Base-by-base conservation (phyloP, 2,113 vertebrate genomes). In the Ciconia stormi region DNA sequence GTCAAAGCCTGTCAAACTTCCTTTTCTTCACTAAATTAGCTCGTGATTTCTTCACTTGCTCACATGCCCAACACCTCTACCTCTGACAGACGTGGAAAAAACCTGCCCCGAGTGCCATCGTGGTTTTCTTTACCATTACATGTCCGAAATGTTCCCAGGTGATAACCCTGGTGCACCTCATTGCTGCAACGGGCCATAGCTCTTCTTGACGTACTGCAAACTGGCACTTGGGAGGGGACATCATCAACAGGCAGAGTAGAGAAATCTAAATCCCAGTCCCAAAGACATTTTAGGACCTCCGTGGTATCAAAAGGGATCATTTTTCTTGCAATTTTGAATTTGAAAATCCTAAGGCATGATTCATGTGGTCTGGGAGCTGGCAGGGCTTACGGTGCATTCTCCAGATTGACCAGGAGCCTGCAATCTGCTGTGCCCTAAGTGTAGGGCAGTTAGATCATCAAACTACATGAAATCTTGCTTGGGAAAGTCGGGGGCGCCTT, bases 1-100 rank as follows among this genome's bases (percentile, higher is more conserved):
- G 94, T 95, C 93, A 93, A 95, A 96, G 86, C 83, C 89, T 77
- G 56, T 71, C 77, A 55, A 89, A 94, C 91, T 95, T 96, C 96
- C 90, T 96, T 96, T 92, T 87, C 72, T 92, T 82, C 79, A 78
- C 78, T 92, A 66, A 90, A 91, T 87, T 61, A 84, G 19, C 56
- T 93, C 6, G 0, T 63, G 69, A 56, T 63, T 89, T 96, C 79
- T 90, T 72, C 3, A 1, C 46, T 93, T 90, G 73, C 56, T 92
- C 58, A 7, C 59, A 49, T 16, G 13, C 40, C 67, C 77, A 59
- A 18, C 66, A 62, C 32, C 38, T 90, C 67, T 25, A 29, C 26
- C 22, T 93, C 40, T 47, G 79, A 52, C 61, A 63, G 46, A 67
- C 5, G 0, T 40, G 72, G 86, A 32, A 53, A 19, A 46, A 42